phyloP scores from a whole-genome alignment of 2,113 vertebrate genomes.

The Pardalotus punctatus region DNA sequence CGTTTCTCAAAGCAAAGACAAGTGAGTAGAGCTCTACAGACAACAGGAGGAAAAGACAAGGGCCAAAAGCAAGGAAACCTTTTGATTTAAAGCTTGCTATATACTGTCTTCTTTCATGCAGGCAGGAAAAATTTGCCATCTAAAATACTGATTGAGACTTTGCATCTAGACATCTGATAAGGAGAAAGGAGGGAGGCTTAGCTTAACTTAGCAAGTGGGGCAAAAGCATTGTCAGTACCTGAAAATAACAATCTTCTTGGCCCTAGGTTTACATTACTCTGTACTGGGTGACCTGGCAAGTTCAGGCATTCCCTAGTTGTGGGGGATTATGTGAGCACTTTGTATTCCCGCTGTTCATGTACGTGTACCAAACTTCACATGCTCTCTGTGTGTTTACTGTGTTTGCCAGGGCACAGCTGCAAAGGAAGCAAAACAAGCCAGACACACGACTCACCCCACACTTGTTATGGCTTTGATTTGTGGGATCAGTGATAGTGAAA shows the following conservation, averaged over 20 bases:
- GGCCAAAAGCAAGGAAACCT: neutral
- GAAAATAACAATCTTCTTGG: neutral
- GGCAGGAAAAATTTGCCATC: neutral
- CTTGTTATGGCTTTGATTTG: neutral
- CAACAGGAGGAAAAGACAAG: neutral
- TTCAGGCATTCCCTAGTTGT: fast-evolving
- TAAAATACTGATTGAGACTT: neutral
- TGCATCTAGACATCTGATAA: neutral
- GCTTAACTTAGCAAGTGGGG: neutral
- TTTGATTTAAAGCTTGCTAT: neutral
- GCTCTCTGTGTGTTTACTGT: neutral
- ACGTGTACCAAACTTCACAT: neutral
- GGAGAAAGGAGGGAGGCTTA: neutral
- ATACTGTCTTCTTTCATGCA: neutral
- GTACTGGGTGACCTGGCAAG: neutral
- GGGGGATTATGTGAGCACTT: neutral
- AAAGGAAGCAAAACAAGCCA: neutral
- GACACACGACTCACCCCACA: neutral
- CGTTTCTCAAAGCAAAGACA: neutral
- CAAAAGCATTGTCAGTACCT: neutral
- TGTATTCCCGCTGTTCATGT: neutral
- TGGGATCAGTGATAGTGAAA: neutral
- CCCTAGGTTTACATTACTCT: neutral
- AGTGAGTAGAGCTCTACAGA: neutral
- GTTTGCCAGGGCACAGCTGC: neutral